Conservation (phyloP, 2,797 vertebrate species). For the Cichlasoma orientale region DNA sequence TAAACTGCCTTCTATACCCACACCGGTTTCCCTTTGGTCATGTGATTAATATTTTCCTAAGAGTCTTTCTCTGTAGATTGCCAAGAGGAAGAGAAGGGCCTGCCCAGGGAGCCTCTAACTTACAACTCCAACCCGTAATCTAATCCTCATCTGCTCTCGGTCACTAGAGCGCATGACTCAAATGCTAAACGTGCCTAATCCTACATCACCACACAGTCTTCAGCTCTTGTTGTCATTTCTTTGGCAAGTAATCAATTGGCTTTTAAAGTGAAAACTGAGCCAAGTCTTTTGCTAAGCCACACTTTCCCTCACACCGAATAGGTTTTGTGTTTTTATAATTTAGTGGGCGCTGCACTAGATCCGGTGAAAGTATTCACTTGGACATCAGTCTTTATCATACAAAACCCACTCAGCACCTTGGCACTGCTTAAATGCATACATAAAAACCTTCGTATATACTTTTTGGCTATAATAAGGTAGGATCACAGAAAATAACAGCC, state of each 20-base stretch:
- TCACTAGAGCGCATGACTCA: slow-evolving; percentile 68
- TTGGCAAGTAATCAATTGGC: neutral
- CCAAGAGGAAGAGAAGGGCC: slow-evolving; percentile 20
- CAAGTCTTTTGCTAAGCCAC: neutral
- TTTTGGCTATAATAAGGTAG: slow-evolving; percentile 1
- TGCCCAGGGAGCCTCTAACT: slow-evolving; percentile 41
- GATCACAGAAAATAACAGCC: neutral
- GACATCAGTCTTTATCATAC: neutral
- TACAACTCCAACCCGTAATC: slow-evolving; percentile 73
- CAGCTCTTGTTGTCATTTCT: slow-evolving; percentile 15
- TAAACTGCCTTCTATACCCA: too few species aligned
- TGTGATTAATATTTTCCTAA: too few species aligned
- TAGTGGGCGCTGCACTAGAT: slow-evolving; percentile 1
- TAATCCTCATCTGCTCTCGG: slow-evolving; percentile 61
- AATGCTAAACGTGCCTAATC: slow-evolving; percentile 64
- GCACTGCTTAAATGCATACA: neutral
- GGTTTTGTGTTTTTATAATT: neutral
- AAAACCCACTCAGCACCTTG: slow-evolving; percentile 14
- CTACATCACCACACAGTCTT: slow-evolving; percentile 28
- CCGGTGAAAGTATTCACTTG: slow-evolving; percentile 20
- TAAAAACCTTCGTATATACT: neutral
- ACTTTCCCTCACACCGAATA: neutral
- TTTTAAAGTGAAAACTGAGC: neutral
- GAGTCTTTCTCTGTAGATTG: slow-evolving; percentile 16
- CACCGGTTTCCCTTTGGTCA: too few species aligned